Evolutionary conservation across 2,113 vertebrate genomes (phyloP).

Genomic region (Zosterops hypoxanthus): DNA sequence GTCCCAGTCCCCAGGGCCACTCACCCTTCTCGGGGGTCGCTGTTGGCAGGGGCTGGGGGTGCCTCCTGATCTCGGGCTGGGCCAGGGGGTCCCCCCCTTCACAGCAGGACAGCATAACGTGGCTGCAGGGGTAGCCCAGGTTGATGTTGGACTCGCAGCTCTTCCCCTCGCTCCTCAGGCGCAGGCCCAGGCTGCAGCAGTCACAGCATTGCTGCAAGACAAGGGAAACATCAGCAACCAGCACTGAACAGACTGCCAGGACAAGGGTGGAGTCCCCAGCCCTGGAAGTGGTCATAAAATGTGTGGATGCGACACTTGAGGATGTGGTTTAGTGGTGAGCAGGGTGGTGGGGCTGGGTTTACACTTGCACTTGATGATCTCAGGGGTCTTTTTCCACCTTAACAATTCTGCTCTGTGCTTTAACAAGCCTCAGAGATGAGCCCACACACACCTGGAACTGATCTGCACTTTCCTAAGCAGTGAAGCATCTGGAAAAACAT

Average conservation of each 20-base stretch:
- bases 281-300: background rate
- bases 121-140: slow-evolving; percentile 88
- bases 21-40: slow-evolving; percentile 78
- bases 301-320: background rate
- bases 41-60: slow-evolving; percentile 75
- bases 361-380: background rate
- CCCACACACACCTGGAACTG: background rate
- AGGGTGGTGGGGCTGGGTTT: background rate
- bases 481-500: background rate
- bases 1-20: background rate
- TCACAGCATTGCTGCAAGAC: slow-evolving; percentile 86
- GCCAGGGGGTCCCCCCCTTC: slow-evolving; percentile 76
- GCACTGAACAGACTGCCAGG: background rate
- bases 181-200: slow-evolving; percentile 88
- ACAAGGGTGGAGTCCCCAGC: too few relatives aligned
- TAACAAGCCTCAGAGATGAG: background rate
- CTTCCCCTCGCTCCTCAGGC: slow-evolving; percentile 72
- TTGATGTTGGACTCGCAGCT: slow-evolving; percentile 80
- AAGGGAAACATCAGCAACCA: background rate
- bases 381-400: background rate
- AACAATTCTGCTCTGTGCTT: background rate
- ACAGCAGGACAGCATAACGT: slow-evolving; percentile 90
- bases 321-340: too few relatives aligned
- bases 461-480: background rate
- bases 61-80: slow-evolving; percentile 73